Conservation (phyloP, 2,888 invertebrate species). For the Agonopterix alstromeriana region DNA sequence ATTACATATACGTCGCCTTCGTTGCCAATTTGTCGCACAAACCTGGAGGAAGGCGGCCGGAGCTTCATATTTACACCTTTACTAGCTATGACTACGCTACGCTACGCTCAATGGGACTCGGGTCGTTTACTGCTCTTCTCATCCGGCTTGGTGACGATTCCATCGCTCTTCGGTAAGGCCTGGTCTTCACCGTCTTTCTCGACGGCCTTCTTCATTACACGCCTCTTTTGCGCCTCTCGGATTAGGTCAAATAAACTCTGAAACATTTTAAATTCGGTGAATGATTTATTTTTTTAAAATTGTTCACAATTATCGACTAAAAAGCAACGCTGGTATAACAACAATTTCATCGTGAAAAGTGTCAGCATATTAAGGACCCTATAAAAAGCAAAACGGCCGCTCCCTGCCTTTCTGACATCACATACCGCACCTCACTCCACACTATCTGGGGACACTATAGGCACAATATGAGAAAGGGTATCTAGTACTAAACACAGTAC, state of each 20-base stretch:
- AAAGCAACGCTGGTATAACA: too few species aligned
- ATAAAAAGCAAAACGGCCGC: too few species aligned
- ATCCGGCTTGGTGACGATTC: conserved; percentile 40
- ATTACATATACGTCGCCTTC: conserved; percentile 12
- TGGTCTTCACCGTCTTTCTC: conserved; percentile 33
- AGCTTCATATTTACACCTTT: conserved; percentile 23
- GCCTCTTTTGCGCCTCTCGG: conserved; percentile 58
- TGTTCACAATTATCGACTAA: too few species aligned
- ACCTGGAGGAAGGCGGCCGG: conserved; percentile 8
- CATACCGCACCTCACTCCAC: too few species aligned
- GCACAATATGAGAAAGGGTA: too few species aligned
- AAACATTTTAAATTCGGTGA: conserved; percentile 14
- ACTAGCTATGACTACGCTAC: conserved; percentile 2
- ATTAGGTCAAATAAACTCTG: conserved; percentile 68
- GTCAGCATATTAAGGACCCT: too few species aligned
- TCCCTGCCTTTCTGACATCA: too few species aligned
- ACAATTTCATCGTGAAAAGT: too few species aligned
- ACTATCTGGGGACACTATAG: too few species aligned
- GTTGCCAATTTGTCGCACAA: conserved; percentile 17
- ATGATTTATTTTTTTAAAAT: neutral
- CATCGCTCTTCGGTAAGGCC: conserved; percentile 40
- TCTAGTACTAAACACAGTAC: too few species aligned
- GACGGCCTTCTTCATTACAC: conserved; percentile 54
- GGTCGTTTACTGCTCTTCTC: conserved; percentile 53
- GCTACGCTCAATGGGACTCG: conserved; percentile 40